A percentile compares a stretch with the other conserved stretches of the same genome.
Conservation (phyloP, 2,113 vertebrate species). For the Cinclus cinclus region DNA sequence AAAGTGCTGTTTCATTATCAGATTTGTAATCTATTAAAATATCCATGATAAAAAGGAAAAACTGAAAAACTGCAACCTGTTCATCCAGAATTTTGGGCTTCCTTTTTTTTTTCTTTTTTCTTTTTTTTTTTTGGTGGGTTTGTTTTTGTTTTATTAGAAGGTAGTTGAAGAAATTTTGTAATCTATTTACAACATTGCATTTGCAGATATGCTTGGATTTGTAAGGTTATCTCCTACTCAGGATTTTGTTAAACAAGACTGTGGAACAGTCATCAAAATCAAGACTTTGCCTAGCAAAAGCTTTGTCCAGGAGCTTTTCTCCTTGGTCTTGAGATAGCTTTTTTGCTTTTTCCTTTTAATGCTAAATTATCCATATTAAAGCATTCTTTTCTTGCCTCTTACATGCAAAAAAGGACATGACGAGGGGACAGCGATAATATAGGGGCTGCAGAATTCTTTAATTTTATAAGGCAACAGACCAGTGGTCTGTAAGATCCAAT, state of each 20-base stretch:
- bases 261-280: background rate
- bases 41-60: background rate
- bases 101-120: background rate
- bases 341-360: background rate
- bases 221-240: background rate
- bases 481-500: background rate
- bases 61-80: rapidly evolving
- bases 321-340: background rate
- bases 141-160: background rate
- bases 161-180: background rate
- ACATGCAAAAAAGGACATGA: background rate
- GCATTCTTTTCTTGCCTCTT: background rate
- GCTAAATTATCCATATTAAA: background rate
- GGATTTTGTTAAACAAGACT: background rate
- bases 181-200: background rate
- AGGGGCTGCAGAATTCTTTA: background rate
- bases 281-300: background rate
- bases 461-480: background rate
- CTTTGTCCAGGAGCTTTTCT: background rate
- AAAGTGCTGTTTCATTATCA: background rate
- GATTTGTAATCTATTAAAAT: background rate
- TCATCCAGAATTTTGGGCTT: background rate
- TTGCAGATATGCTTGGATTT: background rate
- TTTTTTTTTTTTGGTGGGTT: background rate
- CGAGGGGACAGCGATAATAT: background rate